A percentile compares a stretch with the other conserved stretches of the same genome.
These are phyloP conservation scores for Spialia ferax DNA, from an alignment of 2,888 invertebrate species.

Conservation along the genomic window DNA sequence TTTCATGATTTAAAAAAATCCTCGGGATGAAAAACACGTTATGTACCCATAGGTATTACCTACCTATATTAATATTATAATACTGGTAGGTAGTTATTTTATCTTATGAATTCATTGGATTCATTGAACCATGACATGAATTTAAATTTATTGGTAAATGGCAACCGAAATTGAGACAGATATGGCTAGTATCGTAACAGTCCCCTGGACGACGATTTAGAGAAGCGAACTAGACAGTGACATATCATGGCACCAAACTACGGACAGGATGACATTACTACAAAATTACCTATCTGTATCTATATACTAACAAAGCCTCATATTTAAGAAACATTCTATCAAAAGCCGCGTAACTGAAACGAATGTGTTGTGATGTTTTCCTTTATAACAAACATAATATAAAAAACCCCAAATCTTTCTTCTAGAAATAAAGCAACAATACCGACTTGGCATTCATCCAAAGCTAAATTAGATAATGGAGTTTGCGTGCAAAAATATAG, in stretches of 20 bases:
- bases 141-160: constrained; percentile 25
- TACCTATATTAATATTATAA: neutral
- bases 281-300: constrained; percentile 30
- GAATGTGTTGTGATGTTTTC: constrained; percentile 73
- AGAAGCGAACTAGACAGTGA: constrained; percentile 36
- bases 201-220: constrained; percentile 38
- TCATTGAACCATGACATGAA: neutral
- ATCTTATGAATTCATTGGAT: neutral
- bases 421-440: constrained; percentile 81
- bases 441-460: constrained; percentile 84
- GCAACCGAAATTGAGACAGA: constrained; percentile 43
- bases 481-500: constrained; percentile 87
- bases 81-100: neutral
- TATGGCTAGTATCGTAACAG: constrained; percentile 37
- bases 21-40: no score
- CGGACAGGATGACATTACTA: constrained; percentile 32
- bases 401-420: constrained; percentile 79
- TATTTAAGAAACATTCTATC: constrained; percentile 13
- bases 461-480: constrained; percentile 87
- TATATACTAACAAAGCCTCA: neutral
- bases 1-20: no score
- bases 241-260: constrained; percentile 37
- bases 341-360: constrained; percentile 65
- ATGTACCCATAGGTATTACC: no score
- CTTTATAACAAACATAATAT: constrained; percentile 51